Conservation (phyloP, 1,140 invertebrate species). For the Heterodera carotae region DNA sequence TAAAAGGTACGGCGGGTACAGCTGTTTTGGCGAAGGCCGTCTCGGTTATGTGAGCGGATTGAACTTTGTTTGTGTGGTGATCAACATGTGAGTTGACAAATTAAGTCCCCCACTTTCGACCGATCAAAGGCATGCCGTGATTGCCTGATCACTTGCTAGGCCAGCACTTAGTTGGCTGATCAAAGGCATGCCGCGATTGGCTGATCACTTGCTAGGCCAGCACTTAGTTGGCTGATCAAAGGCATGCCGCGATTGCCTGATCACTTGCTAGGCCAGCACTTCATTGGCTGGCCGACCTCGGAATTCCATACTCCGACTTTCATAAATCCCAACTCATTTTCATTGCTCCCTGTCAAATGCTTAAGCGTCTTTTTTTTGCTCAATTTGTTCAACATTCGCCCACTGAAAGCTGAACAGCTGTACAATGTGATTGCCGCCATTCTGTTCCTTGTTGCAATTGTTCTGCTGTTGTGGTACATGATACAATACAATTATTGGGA, state of each 20-base stretch:
- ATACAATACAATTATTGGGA: slow-evolving; percentile 35
- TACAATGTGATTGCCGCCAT: slow-evolving; percentile 46
- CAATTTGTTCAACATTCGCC: slow-evolving; percentile 43
- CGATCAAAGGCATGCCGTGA: too few relatives aligned
- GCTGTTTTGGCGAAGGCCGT: slow-evolving; percentile 55
- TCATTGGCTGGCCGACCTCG: too few relatives aligned
- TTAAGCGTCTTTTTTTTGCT: slow-evolving; percentile 51
- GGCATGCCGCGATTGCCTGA: too few relatives aligned
- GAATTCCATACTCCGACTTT: too few relatives aligned
- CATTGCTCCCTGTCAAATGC: slow-evolving; percentile 29
- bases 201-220: too few relatives aligned
- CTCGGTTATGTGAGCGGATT: slow-evolving; percentile 47
- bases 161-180: too few relatives aligned
- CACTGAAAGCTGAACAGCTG: slow-evolving; percentile 29
- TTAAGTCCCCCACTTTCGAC: too few relatives aligned
- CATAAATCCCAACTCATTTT: slow-evolving; percentile 32
- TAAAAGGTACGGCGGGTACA: slow-evolving; percentile 49
- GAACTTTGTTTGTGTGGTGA: slow-evolving; percentile 46
- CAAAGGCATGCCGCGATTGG: too few relatives aligned
- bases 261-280: too few relatives aligned
- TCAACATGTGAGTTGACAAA: slow-evolving; percentile 37
- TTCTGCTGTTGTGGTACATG: slow-evolving; percentile 53
- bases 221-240: too few relatives aligned
- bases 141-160: too few relatives aligned
- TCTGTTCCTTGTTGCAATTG: slow-evolving; percentile 49